Conservation (phyloP, 2,113 vertebrate genomes). For the Lepisosteus oculatus region DNA sequence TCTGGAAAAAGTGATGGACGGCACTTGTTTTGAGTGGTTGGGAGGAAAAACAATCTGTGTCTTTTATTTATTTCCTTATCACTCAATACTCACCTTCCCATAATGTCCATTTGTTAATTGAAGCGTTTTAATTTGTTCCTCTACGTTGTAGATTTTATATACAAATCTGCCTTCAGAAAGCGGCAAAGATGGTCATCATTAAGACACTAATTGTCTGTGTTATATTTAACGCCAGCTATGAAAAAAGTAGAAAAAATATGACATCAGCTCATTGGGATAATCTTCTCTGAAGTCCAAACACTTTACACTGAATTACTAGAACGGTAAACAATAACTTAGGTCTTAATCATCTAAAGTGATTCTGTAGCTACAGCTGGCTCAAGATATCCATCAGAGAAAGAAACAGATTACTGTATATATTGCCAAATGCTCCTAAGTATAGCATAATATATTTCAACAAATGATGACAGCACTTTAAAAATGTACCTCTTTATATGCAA, state of each 20-base stretch:
- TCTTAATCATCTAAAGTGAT: background rate
- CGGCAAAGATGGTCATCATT: background rate
- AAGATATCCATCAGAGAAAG: background rate
- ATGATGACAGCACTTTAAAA: too few species aligned
- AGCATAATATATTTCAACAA: too few species aligned
- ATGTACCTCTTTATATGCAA: too few species aligned
- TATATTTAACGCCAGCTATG: too few species aligned
- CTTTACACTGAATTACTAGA: background rate
- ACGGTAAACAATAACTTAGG: background rate
- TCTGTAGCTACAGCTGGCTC: background rate
- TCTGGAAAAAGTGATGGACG: background rate
- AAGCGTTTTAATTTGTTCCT: background rate
- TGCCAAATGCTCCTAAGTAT: too few species aligned
- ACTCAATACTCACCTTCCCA: background rate
- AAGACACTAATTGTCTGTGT: too few species aligned
- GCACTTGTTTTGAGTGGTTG: slow-evolving; percentile 21
- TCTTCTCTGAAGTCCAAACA: background rate
- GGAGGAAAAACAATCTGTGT: background rate
- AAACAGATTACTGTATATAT: too few species aligned
- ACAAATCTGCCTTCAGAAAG: background rate
- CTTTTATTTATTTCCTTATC: background rate
- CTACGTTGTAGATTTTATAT: background rate
- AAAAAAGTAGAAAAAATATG: background rate
- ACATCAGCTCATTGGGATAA: background rate
- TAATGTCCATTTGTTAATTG: background rate